Base-by-base conservation (phyloP, 2,888 invertebrate genomes). In the Drosophila ustulata region DNA sequence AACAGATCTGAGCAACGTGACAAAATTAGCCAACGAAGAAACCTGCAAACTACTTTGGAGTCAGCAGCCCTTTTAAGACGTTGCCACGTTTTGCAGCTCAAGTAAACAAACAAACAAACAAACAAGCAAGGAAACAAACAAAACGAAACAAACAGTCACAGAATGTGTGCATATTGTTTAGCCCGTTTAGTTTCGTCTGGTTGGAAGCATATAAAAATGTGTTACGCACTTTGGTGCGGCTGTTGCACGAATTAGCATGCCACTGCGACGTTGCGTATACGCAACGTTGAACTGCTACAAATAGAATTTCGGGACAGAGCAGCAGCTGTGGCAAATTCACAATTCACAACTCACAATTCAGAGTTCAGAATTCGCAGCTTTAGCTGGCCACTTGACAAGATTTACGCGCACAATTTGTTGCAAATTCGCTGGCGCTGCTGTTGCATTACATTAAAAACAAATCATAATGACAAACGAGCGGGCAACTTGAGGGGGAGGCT, bases 321-420 rank as follows among this genome's bases (percentile, higher is more conserved):
- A 37, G 55, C 49, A 55, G 30, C 23, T 71, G 49, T 7, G 28
- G 28, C 56, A 65, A 28, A 13, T 41, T 37, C 52, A 37, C 8
- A 26, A n/a, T 13, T 47, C 7, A 34, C 8, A 26, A n/a, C 9
- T 47, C 7, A 34, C 9, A 9, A 34, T 34, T 11, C 34, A 0
- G 9, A 34, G n/a, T 37, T 37, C 4, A 5, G 4, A 37, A n/a
- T 37, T 37, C 4, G 37, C 37, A 37, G 18, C 32, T 50, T 34
- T 45, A 47, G 34, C 39, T 34, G 55, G 79, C 47, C 58, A 82
- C 75, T 78, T 78, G 75, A 75, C 75, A 64, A 71, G 82, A 82
- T 88, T 88, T 84, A 82, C 85, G 80, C 71, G 68, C 66, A 66
- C 80, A 85, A 82, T 88, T 88, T 82, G 88, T 88, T 82, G 57